Evolutionary conservation across 2,113 vertebrate genomes (phyloP), one percentile per base, ranked within the genome.

Genomic region (Corydoras sp.): DNA sequence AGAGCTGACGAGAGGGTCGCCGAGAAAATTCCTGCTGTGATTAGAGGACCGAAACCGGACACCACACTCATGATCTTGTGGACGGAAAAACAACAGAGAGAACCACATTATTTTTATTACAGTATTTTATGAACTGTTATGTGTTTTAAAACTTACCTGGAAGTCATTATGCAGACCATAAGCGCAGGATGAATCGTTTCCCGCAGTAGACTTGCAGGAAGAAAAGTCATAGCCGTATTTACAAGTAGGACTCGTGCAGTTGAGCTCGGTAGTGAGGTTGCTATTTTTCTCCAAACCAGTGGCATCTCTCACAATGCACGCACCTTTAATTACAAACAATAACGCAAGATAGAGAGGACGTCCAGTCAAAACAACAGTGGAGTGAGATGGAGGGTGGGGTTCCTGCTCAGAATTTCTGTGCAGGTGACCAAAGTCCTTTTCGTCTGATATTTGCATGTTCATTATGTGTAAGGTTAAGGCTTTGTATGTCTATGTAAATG

Each of bases 1-100:
- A 99, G 82, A n/a, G 97, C 97, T 48, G 97, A 99, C 31, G 97
- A 99, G 29, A 99, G 86, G 0, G 97, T 99, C 35, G 97, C 97
- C 53, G 97, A 99, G 85, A 99, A 99, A 82, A 99, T 95, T 15
- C 97, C 97, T 68, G 97, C 97, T 69, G 93, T 89, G 86, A 99
- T 98, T 75, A 99, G 84, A 0, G 97, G 97, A 49, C 91, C 91
- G 83, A 99, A 98, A 77, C 95, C 97, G 1, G 97, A 95, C 35
- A 97, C 95, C 84, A 93, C 83, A 72, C 94, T 94, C 97, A 99
- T 99, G 30, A 95, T 90, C 96, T 98, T 80, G 65, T 9, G 83
- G 58, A 3, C 3, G 73, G n/a, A 65, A 11, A 55, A 11, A 65
- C 35, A 11, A 65, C 35, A 29, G 3, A 10, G 8, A 32, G 9